phyloP scores from a whole-genome alignment of 2,888 invertebrate genomes.

The Parapristionchus giblindavisi region DNA sequence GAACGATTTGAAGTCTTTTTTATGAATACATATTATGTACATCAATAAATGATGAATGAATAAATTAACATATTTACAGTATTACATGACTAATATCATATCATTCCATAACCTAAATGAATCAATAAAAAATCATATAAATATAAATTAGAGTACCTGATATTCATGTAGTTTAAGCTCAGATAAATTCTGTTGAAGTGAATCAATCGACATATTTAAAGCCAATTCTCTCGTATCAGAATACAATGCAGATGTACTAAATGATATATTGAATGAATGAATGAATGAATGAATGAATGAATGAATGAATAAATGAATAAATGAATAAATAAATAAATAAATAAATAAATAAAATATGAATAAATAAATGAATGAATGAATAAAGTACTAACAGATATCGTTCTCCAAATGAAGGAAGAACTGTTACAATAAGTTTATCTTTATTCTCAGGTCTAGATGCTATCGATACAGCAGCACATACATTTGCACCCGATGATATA shows the following conservation, averaged over 20 bases:
- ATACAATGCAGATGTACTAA: slow-evolving; percentile 62
- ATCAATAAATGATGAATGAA: no score
- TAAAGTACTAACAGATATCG: slow-evolving; percentile 60
- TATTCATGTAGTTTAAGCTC: slow-evolving; percentile 59
- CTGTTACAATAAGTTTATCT: slow-evolving; percentile 66
- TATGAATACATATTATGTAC: no score
- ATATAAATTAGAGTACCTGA: slow-evolving; percentile 37
- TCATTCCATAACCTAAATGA: background rate
- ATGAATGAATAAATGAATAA: background rate
- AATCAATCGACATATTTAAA: slow-evolving; percentile 53
- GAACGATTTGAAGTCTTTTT: no score
- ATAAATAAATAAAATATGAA: background rate
- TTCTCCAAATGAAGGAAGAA: slow-evolving; percentile 66
- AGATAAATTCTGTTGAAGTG: slow-evolving; percentile 58
- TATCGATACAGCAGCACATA: slow-evolving; percentile 59
- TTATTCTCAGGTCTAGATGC: slow-evolving; percentile 60
- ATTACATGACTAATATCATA: no score
- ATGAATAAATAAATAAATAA: background rate
- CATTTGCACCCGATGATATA: slow-evolving; percentile 67
- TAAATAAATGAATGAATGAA: background rate
- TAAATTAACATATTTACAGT: no score
- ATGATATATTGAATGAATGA: background rate
- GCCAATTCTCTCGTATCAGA: slow-evolving; percentile 60
- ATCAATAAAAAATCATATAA: background rate
- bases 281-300: background rate